Conservation (phyloP, 2,113 vertebrate species). For the Muscicapa adusta region DNA sequence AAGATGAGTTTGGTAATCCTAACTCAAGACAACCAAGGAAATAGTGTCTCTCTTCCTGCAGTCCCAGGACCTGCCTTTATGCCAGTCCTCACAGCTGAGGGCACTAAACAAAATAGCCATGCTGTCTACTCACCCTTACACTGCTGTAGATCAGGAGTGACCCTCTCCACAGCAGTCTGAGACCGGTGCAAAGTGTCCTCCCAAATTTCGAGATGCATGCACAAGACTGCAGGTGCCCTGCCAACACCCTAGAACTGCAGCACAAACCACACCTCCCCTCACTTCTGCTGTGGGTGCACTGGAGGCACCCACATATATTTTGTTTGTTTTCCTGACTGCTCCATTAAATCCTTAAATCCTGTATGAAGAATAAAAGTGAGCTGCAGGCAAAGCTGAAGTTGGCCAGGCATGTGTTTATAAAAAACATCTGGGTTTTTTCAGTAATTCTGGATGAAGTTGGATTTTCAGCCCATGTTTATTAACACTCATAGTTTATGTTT, state of each 20-base stretch:
- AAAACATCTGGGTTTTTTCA: background rate
- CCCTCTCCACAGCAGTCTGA: background rate
- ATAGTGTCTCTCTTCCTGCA: background rate
- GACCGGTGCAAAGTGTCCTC: background rate
- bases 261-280: accelerated
- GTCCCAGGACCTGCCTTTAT: background rate
- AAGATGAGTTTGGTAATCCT: background rate
- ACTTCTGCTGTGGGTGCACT: background rate
- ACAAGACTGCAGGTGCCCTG: background rate
- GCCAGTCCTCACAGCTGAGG: background rate
- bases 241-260: background rate
- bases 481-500: background rate
- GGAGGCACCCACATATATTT: background rate
- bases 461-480: background rate
- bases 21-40: background rate
- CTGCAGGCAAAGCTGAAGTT: background rate
- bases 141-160: background rate
- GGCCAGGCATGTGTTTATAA: background rate
- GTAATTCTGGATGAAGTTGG: background rate
- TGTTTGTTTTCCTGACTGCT: background rate
- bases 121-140: background rate
- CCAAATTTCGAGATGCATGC: background rate
- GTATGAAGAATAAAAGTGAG: background rate
- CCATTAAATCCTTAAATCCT: background rate
- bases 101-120: background rate